Evolutionary conservation across 2,888 invertebrate species (phyloP).

Genomic region (Orchesella flavescens): DNA sequence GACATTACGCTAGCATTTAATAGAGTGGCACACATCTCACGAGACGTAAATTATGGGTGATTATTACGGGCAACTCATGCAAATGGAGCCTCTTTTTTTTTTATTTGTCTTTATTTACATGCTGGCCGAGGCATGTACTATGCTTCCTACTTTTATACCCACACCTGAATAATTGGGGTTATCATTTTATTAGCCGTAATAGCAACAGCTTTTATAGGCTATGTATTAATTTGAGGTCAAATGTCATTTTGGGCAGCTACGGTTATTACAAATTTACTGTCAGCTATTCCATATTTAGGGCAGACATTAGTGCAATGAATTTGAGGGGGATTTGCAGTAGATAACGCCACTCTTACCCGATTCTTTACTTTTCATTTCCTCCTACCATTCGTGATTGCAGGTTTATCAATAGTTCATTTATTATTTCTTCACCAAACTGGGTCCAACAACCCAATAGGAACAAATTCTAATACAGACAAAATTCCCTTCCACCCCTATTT

Average conservation of each 20-base stretch:
- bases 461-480: slow-evolving; percentile 81
- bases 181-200: slow-evolving; percentile 81
- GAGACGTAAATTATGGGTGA: slow-evolving; percentile 83
- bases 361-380: slow-evolving; percentile 85
- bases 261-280: slow-evolving; percentile 85
- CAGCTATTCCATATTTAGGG: slow-evolving; percentile 83
- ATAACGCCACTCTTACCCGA: slow-evolving; percentile 84
- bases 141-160: slow-evolving; percentile 75
- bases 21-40: slow-evolving; percentile 81
- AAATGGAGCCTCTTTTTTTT: slow-evolving; percentile 84
- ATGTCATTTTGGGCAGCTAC: slow-evolving; percentile 88
- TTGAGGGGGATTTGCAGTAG: slow-evolving; percentile 85
- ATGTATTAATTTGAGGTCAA: slow-evolving; percentile 86
- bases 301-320: slow-evolving; percentile 80
- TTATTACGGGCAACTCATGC: slow-evolving; percentile 81
- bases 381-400: slow-evolving; percentile 81
- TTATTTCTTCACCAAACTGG: slow-evolving; percentile 81
- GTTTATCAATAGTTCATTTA: slow-evolving; percentile 80
- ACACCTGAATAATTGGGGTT: slow-evolving; percentile 81
- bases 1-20: slow-evolving; percentile 80
- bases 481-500: slow-evolving; percentile 82
- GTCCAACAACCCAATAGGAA: slow-evolving; percentile 81
- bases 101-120: slow-evolving; percentile 82
- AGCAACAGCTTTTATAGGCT: slow-evolving; percentile 85
- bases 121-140: slow-evolving; percentile 77